Percentiles rank a stretch among this genome's conserved stretches.
Conservation (phyloP, 64 coral and sea anemone genomes). For the Pocillopora verrucosa region DNA sequence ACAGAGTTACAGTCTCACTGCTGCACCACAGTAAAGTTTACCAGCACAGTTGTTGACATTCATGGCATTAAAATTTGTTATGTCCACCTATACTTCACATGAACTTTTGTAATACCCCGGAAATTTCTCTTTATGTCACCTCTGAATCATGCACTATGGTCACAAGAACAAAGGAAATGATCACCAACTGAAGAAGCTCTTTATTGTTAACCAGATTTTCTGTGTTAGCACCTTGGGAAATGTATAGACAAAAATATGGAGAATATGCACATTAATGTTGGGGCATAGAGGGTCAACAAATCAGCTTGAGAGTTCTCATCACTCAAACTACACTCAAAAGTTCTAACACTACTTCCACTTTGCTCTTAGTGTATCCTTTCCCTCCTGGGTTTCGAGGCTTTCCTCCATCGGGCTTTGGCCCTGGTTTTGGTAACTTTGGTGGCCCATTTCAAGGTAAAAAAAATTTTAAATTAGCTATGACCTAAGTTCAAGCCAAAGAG, state of each 20-base stretch:
- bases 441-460: constrained; percentile 10
- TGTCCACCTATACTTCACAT: not conserved
- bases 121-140: not conserved
- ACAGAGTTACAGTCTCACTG: too few relatives aligned
- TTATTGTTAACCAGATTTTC: too few relatives aligned
- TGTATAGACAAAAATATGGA: too few relatives aligned
- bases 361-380: constrained; percentile 30
- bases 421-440: constrained; percentile 11
- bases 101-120: not conserved
- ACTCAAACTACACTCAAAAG: not conserved
- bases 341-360: not conserved
- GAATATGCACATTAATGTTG: too few relatives aligned
- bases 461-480: not conserved
- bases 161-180: too few relatives aligned
- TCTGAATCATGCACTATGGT: too few relatives aligned
- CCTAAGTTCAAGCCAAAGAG: too few relatives aligned
- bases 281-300: too few relatives aligned
- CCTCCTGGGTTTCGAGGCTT: constrained; percentile 37
- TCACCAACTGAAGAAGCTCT: too few relatives aligned
- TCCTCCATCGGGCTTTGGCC: constrained; percentile 26
- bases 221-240: not conserved
- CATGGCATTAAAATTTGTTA: not conserved
- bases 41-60: too few relatives aligned
- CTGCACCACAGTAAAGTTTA: too few relatives aligned
- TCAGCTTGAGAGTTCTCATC: too few relatives aligned